These are phyloP conservation scores for Sarcophilus harrisii DNA, from an alignment of 2,797 vertebrate genomes.

Conservation along the genomic window DNA sequence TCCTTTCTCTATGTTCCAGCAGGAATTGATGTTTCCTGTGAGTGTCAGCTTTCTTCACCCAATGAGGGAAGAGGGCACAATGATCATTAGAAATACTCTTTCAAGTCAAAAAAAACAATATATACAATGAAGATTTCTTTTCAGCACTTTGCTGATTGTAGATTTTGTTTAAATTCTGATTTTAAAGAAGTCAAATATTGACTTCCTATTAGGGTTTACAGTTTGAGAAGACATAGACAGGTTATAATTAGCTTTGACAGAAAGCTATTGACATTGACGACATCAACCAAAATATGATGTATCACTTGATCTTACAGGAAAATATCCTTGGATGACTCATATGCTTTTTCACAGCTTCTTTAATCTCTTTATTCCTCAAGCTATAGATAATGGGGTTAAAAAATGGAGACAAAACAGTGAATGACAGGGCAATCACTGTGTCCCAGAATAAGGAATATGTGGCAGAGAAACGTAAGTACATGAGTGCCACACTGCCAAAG, in stretches of 20 bases:
- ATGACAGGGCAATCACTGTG: conserved; percentile 65
- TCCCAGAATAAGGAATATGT: conserved; percentile 73
- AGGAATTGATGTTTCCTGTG: too few species aligned
- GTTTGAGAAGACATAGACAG: not conserved
- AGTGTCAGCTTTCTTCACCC: not conserved
- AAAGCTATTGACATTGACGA: not conserved
- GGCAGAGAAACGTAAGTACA: conserved; percentile 71
- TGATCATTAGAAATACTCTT: not conserved
- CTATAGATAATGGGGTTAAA: conserved; percentile 77
- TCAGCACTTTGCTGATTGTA: not conserved
- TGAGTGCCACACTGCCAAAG: conserved; percentile 72
- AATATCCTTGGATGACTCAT: conserved; percentile 23
- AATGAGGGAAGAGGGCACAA: not conserved
- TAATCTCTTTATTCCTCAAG: conserved; percentile 77
- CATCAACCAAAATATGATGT: not conserved
- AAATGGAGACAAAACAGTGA: conserved; percentile 71
- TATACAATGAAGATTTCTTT: not conserved
- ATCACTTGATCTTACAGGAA: conserved; percentile 8
- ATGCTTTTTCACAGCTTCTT: conserved; percentile 65
- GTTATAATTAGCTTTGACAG: not conserved
- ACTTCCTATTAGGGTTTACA: not conserved
- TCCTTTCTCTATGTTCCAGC: not conserved
- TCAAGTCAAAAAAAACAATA: not conserved
- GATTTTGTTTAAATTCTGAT: not conserved
- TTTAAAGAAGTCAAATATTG: not conserved